Evolutionary conservation across 1,140 invertebrate species (phyloP).

Genomic region (Plectrocnemia conspersa): DNA sequence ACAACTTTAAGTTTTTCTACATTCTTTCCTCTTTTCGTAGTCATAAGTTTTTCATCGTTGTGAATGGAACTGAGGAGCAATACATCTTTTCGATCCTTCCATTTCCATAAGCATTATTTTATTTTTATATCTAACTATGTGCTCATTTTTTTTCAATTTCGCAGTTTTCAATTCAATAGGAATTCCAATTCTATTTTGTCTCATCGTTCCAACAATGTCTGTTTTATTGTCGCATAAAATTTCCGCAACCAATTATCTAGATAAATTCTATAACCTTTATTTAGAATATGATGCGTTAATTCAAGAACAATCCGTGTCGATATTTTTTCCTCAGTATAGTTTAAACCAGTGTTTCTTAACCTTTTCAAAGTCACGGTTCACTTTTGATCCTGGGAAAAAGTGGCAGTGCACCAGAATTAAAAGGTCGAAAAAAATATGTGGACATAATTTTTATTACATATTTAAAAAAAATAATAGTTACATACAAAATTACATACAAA

Average conservation of each 20-base stretch:
- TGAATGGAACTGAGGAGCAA: slow-evolving; percentile 22
- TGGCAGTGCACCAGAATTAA: too few species aligned
- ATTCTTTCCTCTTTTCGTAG: slow-evolving; percentile 10
- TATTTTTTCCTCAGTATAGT: too few species aligned
- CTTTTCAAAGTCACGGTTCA: too few species aligned
- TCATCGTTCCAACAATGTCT: slow-evolving; percentile 14
- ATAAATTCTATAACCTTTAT: slow-evolving; percentile 14
- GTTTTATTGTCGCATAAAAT: slow-evolving; percentile 12
- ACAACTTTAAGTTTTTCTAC: slow-evolving; percentile 16
- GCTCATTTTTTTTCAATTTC: slow-evolving; percentile 11
- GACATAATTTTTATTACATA: too few species aligned
- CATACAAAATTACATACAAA: too few species aligned
- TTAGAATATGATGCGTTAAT: too few species aligned
- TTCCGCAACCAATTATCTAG: slow-evolving; percentile 14
- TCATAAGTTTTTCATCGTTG: slow-evolving; percentile 16
- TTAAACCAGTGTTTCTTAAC: too few species aligned
- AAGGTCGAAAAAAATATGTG: too few species aligned
- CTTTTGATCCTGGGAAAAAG: too few species aligned
- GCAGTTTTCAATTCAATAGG: slow-evolving; percentile 12
- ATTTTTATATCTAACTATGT: slow-evolving; percentile 8
- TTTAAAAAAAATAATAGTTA: too few species aligned
- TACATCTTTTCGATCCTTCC: slow-evolving; percentile 18
- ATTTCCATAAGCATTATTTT: slow-evolving; percentile 14
- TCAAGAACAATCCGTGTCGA: too few species aligned
- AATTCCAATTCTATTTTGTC: slow-evolving; percentile 9